Evolutionary conservation across 1,140 invertebrate genomes (phyloP).

Genomic region (Bombus affinis): DNA sequence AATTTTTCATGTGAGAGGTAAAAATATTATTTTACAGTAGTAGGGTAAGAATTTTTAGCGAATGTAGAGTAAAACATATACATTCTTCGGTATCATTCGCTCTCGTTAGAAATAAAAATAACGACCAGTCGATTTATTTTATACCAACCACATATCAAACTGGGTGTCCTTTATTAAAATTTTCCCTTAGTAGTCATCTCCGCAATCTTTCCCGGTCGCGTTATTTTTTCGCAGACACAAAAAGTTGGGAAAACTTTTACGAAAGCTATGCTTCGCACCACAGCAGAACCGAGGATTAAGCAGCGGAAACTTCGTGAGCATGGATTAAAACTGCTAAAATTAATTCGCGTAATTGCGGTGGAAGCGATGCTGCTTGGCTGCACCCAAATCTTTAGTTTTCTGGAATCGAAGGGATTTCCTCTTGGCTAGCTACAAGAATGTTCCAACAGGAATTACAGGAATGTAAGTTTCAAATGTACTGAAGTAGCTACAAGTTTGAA

Average conservation of each 20-base stretch:
- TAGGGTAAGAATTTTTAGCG: not conserved
- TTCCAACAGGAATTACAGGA: not conserved
- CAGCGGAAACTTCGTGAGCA: slow-evolving; percentile 64
- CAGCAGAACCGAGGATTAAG: slow-evolving; percentile 60
- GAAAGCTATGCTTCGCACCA: slow-evolving; percentile 51
- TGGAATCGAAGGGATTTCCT: slow-evolving; percentile 19
- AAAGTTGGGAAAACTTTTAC: slow-evolving; percentile 62
- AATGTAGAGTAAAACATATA: too few species aligned
- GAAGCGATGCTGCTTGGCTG: slow-evolving; percentile 56
- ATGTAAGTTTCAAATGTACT: not conserved
- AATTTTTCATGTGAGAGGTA: not conserved
- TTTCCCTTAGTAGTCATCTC: not conserved
- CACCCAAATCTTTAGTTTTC: not conserved
- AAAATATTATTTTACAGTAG: not conserved
- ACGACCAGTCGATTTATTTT: not conserved
- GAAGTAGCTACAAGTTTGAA: not conserved
- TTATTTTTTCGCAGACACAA: slow-evolving; percentile 63
- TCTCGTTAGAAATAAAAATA: not conserved
- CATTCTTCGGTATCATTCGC: not conserved
- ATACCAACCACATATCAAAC: too few species aligned
- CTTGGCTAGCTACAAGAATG: not conserved
- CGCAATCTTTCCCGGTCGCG: slow-evolving; percentile 7
- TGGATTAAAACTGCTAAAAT: slow-evolving; percentile 75
- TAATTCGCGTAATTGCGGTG: slow-evolving; percentile 76
- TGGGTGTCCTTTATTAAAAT: not conserved